Evolutionary conservation across 2,888 invertebrate genomes (phyloP).

Genomic region (Drymonia ruficornis): DNA sequence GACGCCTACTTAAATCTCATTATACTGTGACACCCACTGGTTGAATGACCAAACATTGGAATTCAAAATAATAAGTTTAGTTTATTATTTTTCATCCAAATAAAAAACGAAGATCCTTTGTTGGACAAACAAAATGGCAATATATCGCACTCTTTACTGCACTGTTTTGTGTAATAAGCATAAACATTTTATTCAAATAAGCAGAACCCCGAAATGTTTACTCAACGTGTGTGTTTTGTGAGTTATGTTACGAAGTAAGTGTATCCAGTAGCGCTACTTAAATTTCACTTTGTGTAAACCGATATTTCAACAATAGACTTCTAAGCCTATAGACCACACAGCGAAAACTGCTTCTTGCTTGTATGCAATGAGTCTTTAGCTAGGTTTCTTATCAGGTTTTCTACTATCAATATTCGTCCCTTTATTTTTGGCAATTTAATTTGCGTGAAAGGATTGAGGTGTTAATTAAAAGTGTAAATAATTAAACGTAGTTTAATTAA

Average conservation of each 20-base stretch:
- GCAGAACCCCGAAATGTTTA: constrained; percentile 1
- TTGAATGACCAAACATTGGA: background rate
- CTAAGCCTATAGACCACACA: background rate
- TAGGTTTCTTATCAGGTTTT: too few relatives aligned
- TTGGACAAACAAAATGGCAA: constrained; percentile 5
- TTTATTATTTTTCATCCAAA: background rate
- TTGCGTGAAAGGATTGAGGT: too few relatives aligned
- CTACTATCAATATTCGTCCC: too few relatives aligned
- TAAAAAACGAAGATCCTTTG: background rate
- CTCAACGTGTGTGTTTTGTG: constrained; percentile 3
- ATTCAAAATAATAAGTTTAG: background rate
- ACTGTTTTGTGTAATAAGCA: constrained; percentile 7
- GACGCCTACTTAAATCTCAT: too few relatives aligned
- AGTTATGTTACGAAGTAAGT: constrained; percentile 2
- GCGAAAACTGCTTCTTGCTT: background rate
- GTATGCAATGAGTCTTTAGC: background rate
- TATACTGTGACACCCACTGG: background rate
- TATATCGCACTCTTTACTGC: background rate
- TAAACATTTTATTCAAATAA: constrained; percentile 5
- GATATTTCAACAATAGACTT: constrained; percentile 4
- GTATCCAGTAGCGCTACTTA: constrained; percentile 3
- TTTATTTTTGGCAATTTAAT: too few relatives aligned
- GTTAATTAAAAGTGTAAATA: too few relatives aligned
- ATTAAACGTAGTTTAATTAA: too few relatives aligned
- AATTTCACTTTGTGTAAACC: constrained; percentile 3